A percentile compares a stretch with the other conserved stretches of the same genome.
These are phyloP conservation scores for Papilio polytes DNA, from an alignment of 1,140 invertebrate genomes.

Conservation along the genomic window DNA sequence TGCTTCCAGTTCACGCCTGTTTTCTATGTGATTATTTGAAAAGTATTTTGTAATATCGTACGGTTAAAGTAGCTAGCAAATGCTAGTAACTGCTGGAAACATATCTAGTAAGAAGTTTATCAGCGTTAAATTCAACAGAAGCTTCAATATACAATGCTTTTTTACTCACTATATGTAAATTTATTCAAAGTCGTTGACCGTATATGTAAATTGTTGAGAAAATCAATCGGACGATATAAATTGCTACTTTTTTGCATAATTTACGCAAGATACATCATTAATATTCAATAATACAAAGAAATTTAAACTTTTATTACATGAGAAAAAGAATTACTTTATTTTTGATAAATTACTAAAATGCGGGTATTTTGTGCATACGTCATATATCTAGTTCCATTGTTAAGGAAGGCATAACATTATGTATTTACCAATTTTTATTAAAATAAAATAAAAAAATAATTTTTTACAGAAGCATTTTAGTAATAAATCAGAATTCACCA, in stretches of 20 bases:
- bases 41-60: no score
- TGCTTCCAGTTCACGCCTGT: no score
- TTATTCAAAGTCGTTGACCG: conserved; percentile 17
- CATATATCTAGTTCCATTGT: no score
- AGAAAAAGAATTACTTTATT: neutral
- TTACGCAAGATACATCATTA: conserved; percentile 5
- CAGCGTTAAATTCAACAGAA: neutral
- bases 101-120: neutral
- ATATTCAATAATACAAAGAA: conserved; percentile 21
- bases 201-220: conserved; percentile 33
- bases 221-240: conserved; percentile 27
- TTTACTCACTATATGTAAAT: conserved; percentile 2
- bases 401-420: no score
- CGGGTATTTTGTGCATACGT: neutral
- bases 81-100: neutral
- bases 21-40: no score
- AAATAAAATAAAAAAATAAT: neutral
- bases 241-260: neutral
- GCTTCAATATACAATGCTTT: neutral
- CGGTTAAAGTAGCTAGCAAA: no score
- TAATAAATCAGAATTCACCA: neutral
- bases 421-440: no score
- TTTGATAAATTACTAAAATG: neutral
- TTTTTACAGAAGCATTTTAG: neutral
- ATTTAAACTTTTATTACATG: conserved; percentile 3